A percentile compares a stretch with the other conserved stretches of the same genome.
Evolutionary conservation across 2,797 vertebrate species (phyloP).

Genomic region (Myioborus miniatus): DNA sequence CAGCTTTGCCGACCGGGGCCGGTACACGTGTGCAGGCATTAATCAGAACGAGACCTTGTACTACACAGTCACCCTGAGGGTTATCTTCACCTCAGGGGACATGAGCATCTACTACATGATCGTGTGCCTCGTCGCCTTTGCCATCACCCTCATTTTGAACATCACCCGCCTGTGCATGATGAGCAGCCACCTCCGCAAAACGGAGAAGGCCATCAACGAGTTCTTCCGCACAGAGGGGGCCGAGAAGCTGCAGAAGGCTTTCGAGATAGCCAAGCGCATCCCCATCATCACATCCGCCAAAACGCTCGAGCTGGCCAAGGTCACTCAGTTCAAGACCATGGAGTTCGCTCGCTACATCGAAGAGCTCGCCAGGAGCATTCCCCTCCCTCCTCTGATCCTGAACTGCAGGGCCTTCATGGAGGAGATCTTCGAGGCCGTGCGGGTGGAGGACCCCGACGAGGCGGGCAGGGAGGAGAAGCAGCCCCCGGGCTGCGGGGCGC

Average conservation of each 20-base stretch:
- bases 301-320: conserved; percentile 92
- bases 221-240: conserved; percentile 93
- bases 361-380: conserved; percentile 90
- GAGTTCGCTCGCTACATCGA: conserved; percentile 94
- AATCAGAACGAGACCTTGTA: conserved; percentile 52
- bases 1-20: conserved; percentile 87
- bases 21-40: conserved; percentile 84
- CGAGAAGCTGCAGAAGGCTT: conserved; percentile 94
- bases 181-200: conserved; percentile 92
- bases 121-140: conserved; percentile 90
- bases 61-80: conserved; percentile 87
- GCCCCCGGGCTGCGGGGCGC: conserved; percentile 62
- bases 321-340: conserved; percentile 95
- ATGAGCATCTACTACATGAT: conserved; percentile 91
- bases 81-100: conserved; percentile 86
- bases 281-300: conserved; percentile 93
- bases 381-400: conserved; percentile 90
- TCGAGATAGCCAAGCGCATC: conserved; percentile 94
- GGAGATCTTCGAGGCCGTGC: conserved; percentile 79
- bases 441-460: conserved; percentile 71
- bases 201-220: conserved; percentile 93
- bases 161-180: conserved; percentile 91
- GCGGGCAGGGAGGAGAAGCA: conserved; percentile 60
- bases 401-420: conserved; percentile 84
- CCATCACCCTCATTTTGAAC: conserved; percentile 89